These are phyloP conservation scores for Aleiodes leptofemur DNA, from an alignment of 2,888 invertebrate genomes.

Conservation along the genomic window DNA sequence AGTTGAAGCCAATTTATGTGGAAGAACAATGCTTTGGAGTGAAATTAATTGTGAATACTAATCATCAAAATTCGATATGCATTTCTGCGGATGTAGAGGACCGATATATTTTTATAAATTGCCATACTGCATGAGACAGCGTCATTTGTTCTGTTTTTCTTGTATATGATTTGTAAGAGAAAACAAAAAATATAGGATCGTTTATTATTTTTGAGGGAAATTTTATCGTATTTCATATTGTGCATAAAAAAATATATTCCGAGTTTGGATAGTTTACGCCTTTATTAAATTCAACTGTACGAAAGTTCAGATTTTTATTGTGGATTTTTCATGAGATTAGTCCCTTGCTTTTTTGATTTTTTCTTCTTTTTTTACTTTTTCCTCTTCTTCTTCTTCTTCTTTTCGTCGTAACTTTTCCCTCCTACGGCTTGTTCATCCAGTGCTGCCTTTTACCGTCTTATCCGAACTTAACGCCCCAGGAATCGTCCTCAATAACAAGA, in stretches of 20 bases:
- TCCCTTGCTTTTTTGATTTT: background rate
- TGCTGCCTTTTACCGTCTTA: slow-evolving; percentile 25
- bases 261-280: background rate
- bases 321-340: slow-evolving; percentile 2
- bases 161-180: background rate
- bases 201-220: slow-evolving; percentile 21
- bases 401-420: slow-evolving; percentile 24
- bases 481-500: slow-evolving; percentile 34
- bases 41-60: too few species aligned
- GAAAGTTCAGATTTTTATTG: slow-evolving; percentile 2
- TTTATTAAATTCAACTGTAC: slow-evolving; percentile 9
- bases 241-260: background rate
- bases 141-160: background rate
- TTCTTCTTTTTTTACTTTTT: background rate
- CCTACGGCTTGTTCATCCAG: slow-evolving; percentile 33
- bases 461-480: slow-evolving; percentile 36
- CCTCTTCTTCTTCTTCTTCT: background rate
- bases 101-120: slow-evolving; percentile 14
- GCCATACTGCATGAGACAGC: background rate
- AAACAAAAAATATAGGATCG: background rate
- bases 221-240: slow-evolving; percentile 15
- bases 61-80: too few species aligned
- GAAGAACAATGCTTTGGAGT: too few species aligned
- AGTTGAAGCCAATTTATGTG: too few species aligned
- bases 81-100: background rate